Evolutionary conservation across 2,888 invertebrate genomes (phyloP).

Genomic region (Idaea dimidiata): DNA sequence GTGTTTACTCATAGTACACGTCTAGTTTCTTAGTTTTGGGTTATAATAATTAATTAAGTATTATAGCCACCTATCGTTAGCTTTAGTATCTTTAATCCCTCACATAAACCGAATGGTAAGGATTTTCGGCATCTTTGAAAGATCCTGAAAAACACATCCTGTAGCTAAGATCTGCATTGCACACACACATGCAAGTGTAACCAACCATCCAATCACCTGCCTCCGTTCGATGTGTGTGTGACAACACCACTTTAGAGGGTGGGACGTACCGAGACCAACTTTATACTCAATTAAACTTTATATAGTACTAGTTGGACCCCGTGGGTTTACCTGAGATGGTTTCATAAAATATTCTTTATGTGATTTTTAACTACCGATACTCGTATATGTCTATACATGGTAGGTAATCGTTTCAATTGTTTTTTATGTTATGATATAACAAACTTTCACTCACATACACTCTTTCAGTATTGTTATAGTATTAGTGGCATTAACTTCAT

Average conservation of each 20-base stretch:
- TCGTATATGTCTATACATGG: not conserved
- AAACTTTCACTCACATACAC: not conserved
- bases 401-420: not conserved
- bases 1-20: too few species aligned
- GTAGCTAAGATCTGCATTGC: slow-evolving; percentile 53
- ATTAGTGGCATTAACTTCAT: not conserved
- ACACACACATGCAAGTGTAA: slow-evolving; percentile 46
- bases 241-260: slow-evolving; percentile 6
- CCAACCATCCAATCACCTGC: slow-evolving; percentile 38
- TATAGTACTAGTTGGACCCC: slow-evolving; percentile 10
- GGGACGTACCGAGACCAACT: slow-evolving; percentile 40
- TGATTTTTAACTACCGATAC: not conserved
- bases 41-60: too few species aligned
- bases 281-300: slow-evolving; percentile 49
- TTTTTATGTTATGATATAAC: not conserved
- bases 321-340: not conserved
- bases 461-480: not conserved
- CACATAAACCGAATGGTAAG: too few species aligned
- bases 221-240: slow-evolving; percentile 6
- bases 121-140: not conserved
- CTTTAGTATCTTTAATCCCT: too few species aligned
- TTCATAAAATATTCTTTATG: not conserved
- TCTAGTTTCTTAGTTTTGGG: too few species aligned
- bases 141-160: slow-evolving; percentile 32
- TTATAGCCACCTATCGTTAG: too few species aligned